Base-by-base conservation (phyloP, 2,113 vertebrate genomes). In the Entosphenus tridentatus region DNA sequence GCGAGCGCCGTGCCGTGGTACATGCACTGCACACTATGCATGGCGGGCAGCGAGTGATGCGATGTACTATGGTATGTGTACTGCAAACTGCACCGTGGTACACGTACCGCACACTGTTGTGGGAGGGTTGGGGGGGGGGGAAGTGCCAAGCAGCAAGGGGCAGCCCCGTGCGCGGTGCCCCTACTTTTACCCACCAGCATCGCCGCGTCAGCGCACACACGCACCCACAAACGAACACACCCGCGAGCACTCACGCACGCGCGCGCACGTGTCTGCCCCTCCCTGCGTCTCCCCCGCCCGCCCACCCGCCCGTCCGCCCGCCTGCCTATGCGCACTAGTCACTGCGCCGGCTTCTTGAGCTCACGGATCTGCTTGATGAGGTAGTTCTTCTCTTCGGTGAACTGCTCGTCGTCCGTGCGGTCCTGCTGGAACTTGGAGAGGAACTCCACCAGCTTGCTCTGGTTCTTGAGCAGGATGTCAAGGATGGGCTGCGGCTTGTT, bases 341-440 rank as follows among this genome's bases (percentile, higher is more conserved):
- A n/a, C n/a, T 21, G 21, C 62, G 21, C 10, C n/a, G 88, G 86
- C 85, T 85, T 87, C 84, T 93, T 96, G 79, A 95, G 85, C 84
- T 96, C 89, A 82, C 87, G 83, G 83, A 96, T 96, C 83, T 96
- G 89, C 85, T 96, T 96, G 77, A 95, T 85, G 83, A 96, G 82
- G 82, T 96, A 96, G 79, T 87, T 96, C 83, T 96, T 96, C 86
- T 96, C 90, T 9, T 95, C 90, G 11, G 91, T 88, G 81, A 95
- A 96, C 73, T 96, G 90, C 83, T 96, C 90, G 8, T 95, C 90
- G 77, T 96, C 88, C 72, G 86, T 90, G 77, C 88, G 85, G 82
- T 93, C 88, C 62, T 89, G 90, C 82, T 95, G 89, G 78, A 96
- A 96, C 82, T 88, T 91, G 85, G 87, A 88, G 81, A 96, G 87